phyloP scores from a whole-genome alignment of 64 coral and sea anemone genomes.

The Stichodactyla helianthus region DNA sequence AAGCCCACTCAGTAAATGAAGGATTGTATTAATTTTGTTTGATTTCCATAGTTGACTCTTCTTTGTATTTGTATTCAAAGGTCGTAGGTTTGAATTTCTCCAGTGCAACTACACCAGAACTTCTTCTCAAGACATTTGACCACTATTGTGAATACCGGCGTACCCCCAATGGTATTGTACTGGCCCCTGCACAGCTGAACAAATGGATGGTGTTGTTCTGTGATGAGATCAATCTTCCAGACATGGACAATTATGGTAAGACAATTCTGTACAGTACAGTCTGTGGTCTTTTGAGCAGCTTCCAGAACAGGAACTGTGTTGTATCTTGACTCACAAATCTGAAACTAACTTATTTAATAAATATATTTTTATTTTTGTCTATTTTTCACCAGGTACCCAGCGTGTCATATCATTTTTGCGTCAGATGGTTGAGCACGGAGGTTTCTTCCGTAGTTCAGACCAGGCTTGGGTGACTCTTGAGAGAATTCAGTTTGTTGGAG shows the following conservation, averaged over 20 bases:
- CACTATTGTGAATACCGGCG: slow-evolving; percentile 98
- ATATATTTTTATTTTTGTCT: background rate
- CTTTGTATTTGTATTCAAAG: slow-evolving; percentile 2
- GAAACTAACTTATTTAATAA: no score
- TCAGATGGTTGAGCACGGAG: slow-evolving; percentile 93
- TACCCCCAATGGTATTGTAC: slow-evolving; percentile 91
- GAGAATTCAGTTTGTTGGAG: slow-evolving; percentile 98
- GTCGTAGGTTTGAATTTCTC: slow-evolving; percentile 99
- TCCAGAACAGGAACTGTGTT: no score
- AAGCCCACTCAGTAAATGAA: no score
- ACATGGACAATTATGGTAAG: slow-evolving; percentile 96
- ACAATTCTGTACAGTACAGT: background rate
- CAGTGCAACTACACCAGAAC: slow-evolving; percentile 93
- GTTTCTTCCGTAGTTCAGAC: slow-evolving; percentile 79
- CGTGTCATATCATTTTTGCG: slow-evolving; percentile 92
- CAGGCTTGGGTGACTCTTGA: slow-evolving; percentile 98
- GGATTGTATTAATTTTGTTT: no score
- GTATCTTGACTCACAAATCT: background rate
- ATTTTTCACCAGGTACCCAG: slow-evolving; percentile 62
- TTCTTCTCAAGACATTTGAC: slow-evolving; percentile 95
- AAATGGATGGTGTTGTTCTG: slow-evolving; percentile 99
- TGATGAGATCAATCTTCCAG: slow-evolving; percentile 98
- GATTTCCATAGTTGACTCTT: background rate
- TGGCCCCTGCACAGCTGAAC: slow-evolving; percentile 93
- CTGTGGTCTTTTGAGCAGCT: background rate